Evolutionary conservation across 2,888 invertebrate species (phyloP).

Genomic region (Odontomyia ornata): DNA sequence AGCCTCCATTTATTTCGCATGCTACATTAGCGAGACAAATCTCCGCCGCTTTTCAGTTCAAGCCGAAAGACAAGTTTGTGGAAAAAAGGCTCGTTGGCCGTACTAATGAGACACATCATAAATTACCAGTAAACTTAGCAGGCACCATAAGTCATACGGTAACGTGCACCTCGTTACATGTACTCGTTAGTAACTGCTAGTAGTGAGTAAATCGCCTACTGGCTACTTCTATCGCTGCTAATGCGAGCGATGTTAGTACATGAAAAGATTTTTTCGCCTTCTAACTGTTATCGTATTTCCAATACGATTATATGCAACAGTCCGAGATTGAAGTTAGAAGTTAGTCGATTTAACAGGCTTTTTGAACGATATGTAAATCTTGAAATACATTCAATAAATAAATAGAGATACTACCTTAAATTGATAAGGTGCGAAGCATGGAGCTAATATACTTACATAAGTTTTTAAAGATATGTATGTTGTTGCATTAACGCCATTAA

Average conservation of each 20-base stretch:
- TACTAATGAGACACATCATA: conserved; percentile 38
- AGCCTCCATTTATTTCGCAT: neutral
- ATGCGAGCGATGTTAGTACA: neutral
- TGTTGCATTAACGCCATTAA: too few relatives aligned
- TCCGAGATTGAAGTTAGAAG: too few relatives aligned
- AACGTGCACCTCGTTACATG: neutral
- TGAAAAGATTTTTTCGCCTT: too few relatives aligned
- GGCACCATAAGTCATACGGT: conserved; percentile 12
- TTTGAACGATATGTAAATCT: too few relatives aligned
- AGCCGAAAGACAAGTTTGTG: neutral
- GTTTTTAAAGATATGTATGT: too few relatives aligned
- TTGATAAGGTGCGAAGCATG: too few relatives aligned
- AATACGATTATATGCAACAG: too few relatives aligned
- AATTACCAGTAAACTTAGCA: conserved; percentile 9
- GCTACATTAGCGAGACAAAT: conserved; percentile 5
- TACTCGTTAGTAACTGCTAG: neutral
- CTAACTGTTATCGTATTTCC: too few relatives aligned
- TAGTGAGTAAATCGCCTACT: neutral
- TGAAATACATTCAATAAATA: too few relatives aligned
- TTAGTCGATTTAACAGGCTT: too few relatives aligned
- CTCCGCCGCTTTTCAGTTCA: neutral
- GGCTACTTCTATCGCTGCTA: neutral
- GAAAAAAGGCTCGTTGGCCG: neutral
- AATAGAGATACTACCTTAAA: too few relatives aligned
- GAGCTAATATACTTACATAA: too few relatives aligned